phyloP scores from a whole-genome alignment of 2,888 invertebrate genomes.

The Volucella zonaria region DNA sequence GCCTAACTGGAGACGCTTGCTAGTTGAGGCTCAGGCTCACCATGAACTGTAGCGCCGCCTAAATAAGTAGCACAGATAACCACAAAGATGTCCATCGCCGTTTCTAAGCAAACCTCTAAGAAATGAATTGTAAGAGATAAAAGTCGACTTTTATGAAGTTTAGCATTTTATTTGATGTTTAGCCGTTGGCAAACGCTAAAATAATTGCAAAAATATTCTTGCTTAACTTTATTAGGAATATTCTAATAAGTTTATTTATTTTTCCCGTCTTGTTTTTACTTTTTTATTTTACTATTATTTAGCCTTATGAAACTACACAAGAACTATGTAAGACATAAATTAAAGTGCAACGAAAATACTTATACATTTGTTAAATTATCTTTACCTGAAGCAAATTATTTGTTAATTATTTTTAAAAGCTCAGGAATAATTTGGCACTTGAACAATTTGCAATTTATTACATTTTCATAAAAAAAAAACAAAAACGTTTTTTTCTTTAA shows the following conservation, averaged over 20 bases:
- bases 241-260: slow-evolving; percentile 23
- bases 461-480: not conserved
- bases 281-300: slow-evolving; percentile 35
- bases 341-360: slow-evolving; percentile 47
- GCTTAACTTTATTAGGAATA: slow-evolving; percentile 2
- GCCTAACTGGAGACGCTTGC: not conserved
- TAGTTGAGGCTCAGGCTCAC: not conserved
- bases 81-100: not conserved
- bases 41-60: not conserved
- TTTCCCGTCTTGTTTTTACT: not conserved
- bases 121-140: not conserved
- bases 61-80: not conserved
- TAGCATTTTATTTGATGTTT: slow-evolving; percentile 61
- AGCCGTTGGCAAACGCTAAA: slow-evolving; percentile 29
- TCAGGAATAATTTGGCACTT: slow-evolving; percentile 66
- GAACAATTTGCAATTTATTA: slow-evolving; percentile 34
- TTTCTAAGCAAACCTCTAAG: not conserved
- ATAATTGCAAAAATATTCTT: slow-evolving; percentile 45
- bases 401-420: slow-evolving; percentile 42
- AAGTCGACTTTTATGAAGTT: slow-evolving; percentile 19
- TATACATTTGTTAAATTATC: slow-evolving; percentile 43
- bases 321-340: slow-evolving; percentile 50
- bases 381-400: slow-evolving; percentile 29
- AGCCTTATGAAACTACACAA: slow-evolving; percentile 47
- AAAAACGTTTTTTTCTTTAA: slow-evolving; percentile 5